phyloP scores from a whole-genome alignment of 2,888 invertebrate genomes.

The Fragum whitleyi region DNA sequence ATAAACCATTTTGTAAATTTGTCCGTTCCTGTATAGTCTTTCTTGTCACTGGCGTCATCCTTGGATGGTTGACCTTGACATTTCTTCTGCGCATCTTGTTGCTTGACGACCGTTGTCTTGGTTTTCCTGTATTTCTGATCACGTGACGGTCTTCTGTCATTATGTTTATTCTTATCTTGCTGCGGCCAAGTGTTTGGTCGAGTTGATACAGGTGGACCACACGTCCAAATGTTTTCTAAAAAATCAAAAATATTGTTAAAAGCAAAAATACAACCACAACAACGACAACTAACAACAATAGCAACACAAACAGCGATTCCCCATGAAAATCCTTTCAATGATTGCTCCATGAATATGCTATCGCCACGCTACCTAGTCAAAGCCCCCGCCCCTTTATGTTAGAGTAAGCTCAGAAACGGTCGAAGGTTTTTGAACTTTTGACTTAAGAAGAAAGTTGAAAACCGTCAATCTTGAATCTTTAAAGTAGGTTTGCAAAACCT shows the following conservation, averaged over 20 bases:
- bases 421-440: too few species aligned
- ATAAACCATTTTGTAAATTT: slow-evolving; percentile 56
- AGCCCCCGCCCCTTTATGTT: too few species aligned
- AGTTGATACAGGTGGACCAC: slow-evolving; percentile 40
- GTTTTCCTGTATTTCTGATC: slow-evolving; percentile 4
- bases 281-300: not conserved
- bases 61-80: not conserved
- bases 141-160: slow-evolving; percentile 3
- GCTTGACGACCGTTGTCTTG: slow-evolving; percentile 30
- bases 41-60: not conserved
- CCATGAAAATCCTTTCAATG: too few species aligned
- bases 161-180: slow-evolving; percentile 25
- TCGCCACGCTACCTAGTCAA: too few species aligned
- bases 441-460: too few species aligned
- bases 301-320: too few species aligned
- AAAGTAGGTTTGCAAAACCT: too few species aligned
- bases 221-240: slow-evolving; percentile 60
- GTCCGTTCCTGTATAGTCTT: slow-evolving; percentile 22
- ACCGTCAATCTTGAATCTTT: too few species aligned
- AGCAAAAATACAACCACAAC: too few species aligned
- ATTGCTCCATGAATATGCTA: too few species aligned
- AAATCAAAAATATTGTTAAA: not conserved
- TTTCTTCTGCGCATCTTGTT: not conserved
- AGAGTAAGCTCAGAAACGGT: too few species aligned
- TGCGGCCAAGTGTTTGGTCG: slow-evolving; percentile 62